Evolutionary conservation across 2,113 vertebrate species (phyloP).

Genomic region (Axis porcinus): DNA sequence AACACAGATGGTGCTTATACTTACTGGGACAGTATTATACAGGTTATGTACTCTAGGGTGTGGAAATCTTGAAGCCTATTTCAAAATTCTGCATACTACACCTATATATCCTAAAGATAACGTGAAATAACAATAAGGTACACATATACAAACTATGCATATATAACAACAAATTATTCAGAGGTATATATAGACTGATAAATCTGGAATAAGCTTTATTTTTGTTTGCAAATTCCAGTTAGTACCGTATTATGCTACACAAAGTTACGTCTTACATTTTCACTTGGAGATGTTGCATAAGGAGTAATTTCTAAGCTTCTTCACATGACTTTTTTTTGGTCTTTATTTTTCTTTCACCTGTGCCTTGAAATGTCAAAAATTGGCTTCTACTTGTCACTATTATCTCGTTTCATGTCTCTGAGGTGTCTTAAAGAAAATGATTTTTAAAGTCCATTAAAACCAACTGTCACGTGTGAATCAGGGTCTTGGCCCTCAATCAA

Average conservation of each 20-base stretch:
- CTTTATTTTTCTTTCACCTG: slow-evolving; percentile 23
- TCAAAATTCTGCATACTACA: neutral
- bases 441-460: slow-evolving; percentile 28
- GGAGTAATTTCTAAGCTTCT: neutral
- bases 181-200: neutral
- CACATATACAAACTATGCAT: neutral
- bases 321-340: neutral
- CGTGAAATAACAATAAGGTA: neutral
- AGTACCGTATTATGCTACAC: neutral
- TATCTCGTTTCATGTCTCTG: neutral
- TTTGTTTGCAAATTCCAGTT: slow-evolving; percentile 13
- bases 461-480: neutral
- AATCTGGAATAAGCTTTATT: neutral
- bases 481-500: neutral
- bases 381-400: slow-evolving; percentile 15
- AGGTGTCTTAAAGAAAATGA: slow-evolving; percentile 1
- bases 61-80: neutral
- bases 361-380: slow-evolving; percentile 28
- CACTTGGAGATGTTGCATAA: neutral
- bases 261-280: neutral
- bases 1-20: neutral
- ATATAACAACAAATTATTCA: neutral
- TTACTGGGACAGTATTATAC: neutral
- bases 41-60: neutral
- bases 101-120: neutral